Evolutionary conservation across 2,113 vertebrate genomes (phyloP).

Genomic region (Muscicapa adusta): DNA sequence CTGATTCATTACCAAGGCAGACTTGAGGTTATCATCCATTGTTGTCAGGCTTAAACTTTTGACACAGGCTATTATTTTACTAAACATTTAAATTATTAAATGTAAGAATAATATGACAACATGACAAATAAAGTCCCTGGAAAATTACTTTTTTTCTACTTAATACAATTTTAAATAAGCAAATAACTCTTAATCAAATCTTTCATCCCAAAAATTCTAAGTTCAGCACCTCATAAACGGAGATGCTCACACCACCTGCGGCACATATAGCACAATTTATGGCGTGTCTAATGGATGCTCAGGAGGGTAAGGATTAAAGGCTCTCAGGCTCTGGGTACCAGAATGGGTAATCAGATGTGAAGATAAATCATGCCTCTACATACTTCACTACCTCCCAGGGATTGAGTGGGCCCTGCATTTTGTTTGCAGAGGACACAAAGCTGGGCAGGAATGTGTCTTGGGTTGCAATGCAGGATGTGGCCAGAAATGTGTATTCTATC

Average conservation of each 20-base stretch:
- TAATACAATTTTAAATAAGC: not conserved
- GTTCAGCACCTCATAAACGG: not conserved
- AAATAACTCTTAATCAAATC: not conserved
- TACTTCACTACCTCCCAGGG: not conserved
- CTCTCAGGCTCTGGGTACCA: not conserved
- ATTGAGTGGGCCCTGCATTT: not conserved
- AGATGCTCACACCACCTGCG: not conserved
- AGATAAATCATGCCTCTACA: not conserved
- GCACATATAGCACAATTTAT: not conserved
- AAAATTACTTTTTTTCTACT: not conserved
- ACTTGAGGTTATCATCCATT: not conserved
- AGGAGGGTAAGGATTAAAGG: not conserved
- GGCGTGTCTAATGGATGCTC: not conserved
- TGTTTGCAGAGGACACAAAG: not conserved
- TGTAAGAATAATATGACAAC: not conserved
- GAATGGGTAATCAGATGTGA: not conserved
- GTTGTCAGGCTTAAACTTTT: not conserved
- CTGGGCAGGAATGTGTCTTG: not conserved
- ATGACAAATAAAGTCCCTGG: not conserved
- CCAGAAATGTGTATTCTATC: no score
- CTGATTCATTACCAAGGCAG: slow-evolving; percentile 20
- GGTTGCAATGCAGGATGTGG: no score
- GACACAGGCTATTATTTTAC: not conserved
- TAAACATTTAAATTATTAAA: not conserved
- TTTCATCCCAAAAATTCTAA: not conserved